Evolutionary conservation across 2,113 vertebrate genomes (phyloP), one percentile per base, ranked within the genome.

Genomic region (Cheirogaleus medius): DNA sequence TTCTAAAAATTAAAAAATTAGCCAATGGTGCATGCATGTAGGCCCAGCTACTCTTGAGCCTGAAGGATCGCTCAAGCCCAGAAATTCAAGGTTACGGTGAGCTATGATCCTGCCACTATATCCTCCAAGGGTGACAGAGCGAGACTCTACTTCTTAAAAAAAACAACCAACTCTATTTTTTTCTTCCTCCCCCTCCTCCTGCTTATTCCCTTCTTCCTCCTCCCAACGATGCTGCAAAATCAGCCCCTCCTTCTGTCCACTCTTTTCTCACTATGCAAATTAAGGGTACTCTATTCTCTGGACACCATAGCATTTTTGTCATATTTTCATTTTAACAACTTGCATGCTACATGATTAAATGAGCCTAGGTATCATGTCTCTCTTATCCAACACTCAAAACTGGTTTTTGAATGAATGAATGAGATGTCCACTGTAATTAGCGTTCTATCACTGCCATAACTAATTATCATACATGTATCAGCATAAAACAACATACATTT

Each of bases 381-480:
- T 15, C 58, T 52, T 23, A 56, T 12, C 60, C 32, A 78, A 69
- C 60, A 29, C 25, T 69, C 32, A 8, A 23, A 54, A 37, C 34
- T 27, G 13, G 13, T 34, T 73, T 52, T 4, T 17, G 39, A 64
- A 64, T 32, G 34, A 85, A 77, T 6, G 7, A 64, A 18, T 37
- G 69, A 54, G 18, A 42, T 9, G 47, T 15, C 23, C 17, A 56
- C 8, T 34, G 52, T 6, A 21, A 34, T 37, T 58, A 7, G 2
- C 39, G 6, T 34, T 52, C 66, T 17, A 6, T 27, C 44, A 9
- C 8, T 34, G 56, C 14, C 6, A 5, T n/a, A 12, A 52, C 18
- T 27, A 54, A 52, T n/a, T 8, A 32, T 2, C 8, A 21, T 17
- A 90, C 1, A 11, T 1, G 13, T 1, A 49, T 34, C 7, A 15